Evolutionary conservation across 2,888 invertebrate species (phyloP), one percentile per base, ranked within the genome.

Genomic region (Molorchus minor): DNA sequence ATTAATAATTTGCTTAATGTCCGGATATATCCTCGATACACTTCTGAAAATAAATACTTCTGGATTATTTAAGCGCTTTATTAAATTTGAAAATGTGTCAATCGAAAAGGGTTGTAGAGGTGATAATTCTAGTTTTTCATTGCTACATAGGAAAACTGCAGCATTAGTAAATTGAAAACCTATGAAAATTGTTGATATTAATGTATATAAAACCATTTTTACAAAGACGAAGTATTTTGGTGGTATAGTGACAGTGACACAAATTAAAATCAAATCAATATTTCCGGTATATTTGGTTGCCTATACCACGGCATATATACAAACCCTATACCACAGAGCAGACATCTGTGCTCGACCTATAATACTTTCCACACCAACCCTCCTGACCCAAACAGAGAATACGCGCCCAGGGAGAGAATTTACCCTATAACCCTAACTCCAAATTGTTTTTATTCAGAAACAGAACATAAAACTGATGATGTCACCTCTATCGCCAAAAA

Each of bases 51-150:
- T 67, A 36, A 74, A 66, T 8, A 79, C 67, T 61, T 75, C 71
- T 1, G 78, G 76, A 49, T 75, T 66, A 16, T 73, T 71, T 57
- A 78, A 63, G 58, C 69, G 62, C 54, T 70, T 65, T 16, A 71
- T 54, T 55, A 80, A 64, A 56, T 73, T 58, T 35, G 71, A 61
- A 35, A 78, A 75, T 57, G 77, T 75, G 16, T 74, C 73, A 40
- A 75, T 72, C 30, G 71, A 73, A 57, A 80, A 80, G 25, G 73
- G 67, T 61, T 72, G 67, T 29, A 81, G 65, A 3, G 80, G 76
- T 12, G 79, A 77, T 43, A 79, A 65, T 54, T 75, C 66, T 44
- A 79, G 59, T 53, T 75, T 68, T 58, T 75, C 65, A 17, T 70
- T 74, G 57, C 75, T 75, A 74, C 74, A 76, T 16, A 75, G 54